These are phyloP conservation scores for Phataginus tricuspis DNA, from an alignment of 2,797 vertebrate genomes.

Conservation along the genomic window DNA sequence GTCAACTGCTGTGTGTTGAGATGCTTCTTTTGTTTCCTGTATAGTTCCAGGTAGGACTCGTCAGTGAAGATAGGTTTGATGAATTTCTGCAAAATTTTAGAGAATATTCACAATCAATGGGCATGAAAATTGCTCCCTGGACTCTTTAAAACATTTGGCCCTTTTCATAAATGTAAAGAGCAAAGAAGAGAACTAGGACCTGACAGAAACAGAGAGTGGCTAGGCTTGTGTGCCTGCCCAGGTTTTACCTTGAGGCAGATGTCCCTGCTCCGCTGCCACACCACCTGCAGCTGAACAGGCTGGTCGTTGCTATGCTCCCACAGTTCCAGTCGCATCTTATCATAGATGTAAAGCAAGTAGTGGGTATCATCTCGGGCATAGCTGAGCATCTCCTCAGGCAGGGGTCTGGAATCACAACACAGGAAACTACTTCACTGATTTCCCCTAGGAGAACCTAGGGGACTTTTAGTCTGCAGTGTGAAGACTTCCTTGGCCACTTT, in stretches of 20 bases:
- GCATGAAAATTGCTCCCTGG: background rate
- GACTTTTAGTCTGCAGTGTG: background rate
- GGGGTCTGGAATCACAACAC: slow-evolving; percentile 86
- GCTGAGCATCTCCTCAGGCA: slow-evolving; percentile 95
- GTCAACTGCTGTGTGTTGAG: slow-evolving; percentile 96
- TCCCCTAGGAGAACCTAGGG: background rate
- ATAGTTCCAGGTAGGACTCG: slow-evolving; percentile 95
- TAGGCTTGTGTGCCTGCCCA: background rate
- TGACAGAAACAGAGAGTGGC: fast-evolving
- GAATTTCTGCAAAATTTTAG: slow-evolving; percentile 90
- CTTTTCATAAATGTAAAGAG: background rate
- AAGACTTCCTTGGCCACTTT: background rate
- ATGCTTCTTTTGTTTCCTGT: slow-evolving; percentile 94
- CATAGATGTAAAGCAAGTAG: slow-evolving; percentile 96
- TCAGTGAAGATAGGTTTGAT: slow-evolving; percentile 95
- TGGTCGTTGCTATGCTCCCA: slow-evolving; percentile 90
- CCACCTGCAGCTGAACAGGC: slow-evolving; percentile 89
- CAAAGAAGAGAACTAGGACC: fast-evolving
- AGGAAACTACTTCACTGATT: fast-evolving
- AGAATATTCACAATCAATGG: background rate
- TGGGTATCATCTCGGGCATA: slow-evolving; percentile 97
- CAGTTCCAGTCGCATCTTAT: slow-evolving; percentile 90
- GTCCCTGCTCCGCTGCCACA: slow-evolving; percentile 95
- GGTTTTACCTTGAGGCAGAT: slow-evolving; percentile 93
- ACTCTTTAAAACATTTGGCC: background rate